phyloP scores from a whole-genome alignment of 2,888 invertebrate species.

The Eristalinus sepulchralis region DNA sequence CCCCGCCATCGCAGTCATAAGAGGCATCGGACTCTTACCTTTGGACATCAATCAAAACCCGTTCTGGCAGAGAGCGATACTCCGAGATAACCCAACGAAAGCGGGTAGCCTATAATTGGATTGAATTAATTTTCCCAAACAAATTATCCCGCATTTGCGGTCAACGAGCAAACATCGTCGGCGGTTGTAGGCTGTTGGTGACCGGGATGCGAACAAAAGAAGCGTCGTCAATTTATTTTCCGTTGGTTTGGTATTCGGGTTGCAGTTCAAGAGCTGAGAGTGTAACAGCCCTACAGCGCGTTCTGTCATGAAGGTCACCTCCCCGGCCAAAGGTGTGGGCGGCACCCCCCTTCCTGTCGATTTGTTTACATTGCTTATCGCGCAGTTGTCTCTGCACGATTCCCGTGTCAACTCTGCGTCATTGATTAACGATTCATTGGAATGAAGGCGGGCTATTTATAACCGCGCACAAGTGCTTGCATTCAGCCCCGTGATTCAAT shows the following conservation, averaged over 20 bases:
- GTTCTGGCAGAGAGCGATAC: neutral
- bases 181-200: neutral
- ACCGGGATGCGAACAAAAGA: neutral
- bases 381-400: neutral
- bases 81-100: neutral
- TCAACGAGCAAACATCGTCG: neutral
- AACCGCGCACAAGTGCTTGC: slow-evolving; percentile 25
- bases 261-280: neutral
- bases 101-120: neutral
- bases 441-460: slow-evolving; percentile 31
- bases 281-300: neutral
- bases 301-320: neutral
- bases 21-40: slow-evolving; percentile 35
- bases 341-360: neutral
- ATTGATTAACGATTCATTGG: slow-evolving; percentile 24
- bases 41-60: slow-evolving; percentile 25
- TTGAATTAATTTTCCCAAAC: slow-evolving; percentile 10
- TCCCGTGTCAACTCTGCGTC: neutral
- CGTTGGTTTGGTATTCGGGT: neutral
- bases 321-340: neutral
- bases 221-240: neutral
- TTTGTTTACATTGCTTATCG: slow-evolving; percentile 33
- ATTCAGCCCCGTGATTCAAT: slow-evolving; percentile 45
- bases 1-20: slow-evolving; percentile 23
- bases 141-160: slow-evolving; percentile 14